A percentile compares a stretch with the other conserved stretches of the same genome.
phyloP scores from a whole-genome alignment of 2,113 vertebrate genomes.

The Erpornis zantholeuca region DNA sequence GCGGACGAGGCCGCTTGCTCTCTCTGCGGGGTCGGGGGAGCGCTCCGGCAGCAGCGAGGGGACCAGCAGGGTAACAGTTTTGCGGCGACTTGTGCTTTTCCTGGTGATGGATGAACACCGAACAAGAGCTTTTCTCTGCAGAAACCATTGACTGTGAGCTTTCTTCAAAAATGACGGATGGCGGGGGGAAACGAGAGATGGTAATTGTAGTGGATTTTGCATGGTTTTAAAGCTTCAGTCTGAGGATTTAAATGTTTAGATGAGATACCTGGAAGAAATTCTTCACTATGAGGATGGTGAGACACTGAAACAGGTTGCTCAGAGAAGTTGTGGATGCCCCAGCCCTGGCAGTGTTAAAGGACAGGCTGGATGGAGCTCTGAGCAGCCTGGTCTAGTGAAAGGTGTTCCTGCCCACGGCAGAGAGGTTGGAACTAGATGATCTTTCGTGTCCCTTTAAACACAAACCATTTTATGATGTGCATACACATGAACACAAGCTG shows the following conservation, averaged over 20 bases:
- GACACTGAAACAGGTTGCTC: not conserved
- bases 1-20: no score
- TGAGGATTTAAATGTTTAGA: not conserved
- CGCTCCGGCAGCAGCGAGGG: not conserved
- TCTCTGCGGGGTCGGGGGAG: not conserved
- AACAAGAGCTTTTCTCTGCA: not conserved
- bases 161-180: accelerated
- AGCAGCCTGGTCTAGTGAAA: not conserved
- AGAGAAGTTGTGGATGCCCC: not conserved
- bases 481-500: accelerated
- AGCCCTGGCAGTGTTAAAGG: not conserved
- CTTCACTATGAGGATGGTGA: not conserved
- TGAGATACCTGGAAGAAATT: not conserved
- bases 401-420: no score
- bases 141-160: not conserved
- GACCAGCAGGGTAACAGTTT: not conserved
- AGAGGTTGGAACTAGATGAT: not conserved
- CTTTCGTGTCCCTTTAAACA: not conserved
- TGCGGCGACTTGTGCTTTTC: not conserved
- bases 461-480: not conserved
- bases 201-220: not conserved
- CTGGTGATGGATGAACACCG: not conserved
- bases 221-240: not conserved
- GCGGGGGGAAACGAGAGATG: accelerated
- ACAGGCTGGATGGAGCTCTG: not conserved